Percentiles rank a stretch among this genome's conserved stretches.
Evolutionary conservation across 2,888 invertebrate species (phyloP).

Genomic region (Lycocerus yunnanus): DNA sequence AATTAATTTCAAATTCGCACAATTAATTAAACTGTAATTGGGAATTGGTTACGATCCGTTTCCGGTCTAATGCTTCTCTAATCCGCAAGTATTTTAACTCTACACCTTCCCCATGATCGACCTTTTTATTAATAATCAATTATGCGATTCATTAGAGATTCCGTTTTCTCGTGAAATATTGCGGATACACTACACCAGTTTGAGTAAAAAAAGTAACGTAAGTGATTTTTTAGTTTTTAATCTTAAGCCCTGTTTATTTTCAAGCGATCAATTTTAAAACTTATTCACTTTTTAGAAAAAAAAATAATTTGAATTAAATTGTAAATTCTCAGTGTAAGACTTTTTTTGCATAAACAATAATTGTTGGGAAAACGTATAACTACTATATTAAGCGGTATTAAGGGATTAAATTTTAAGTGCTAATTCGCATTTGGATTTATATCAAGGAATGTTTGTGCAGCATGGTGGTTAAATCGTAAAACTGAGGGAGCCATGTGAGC

Average conservation of each 20-base stretch:
- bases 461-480: not conserved
- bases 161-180: not conserved
- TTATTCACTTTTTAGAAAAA: too few relatives aligned
- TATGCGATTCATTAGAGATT: slow-evolving; percentile 25
- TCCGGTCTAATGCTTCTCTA: slow-evolving; percentile 19
- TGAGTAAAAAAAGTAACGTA: too few relatives aligned
- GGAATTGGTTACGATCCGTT: slow-evolving; percentile 9
- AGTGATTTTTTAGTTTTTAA: too few relatives aligned
- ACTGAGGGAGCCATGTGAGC: not conserved
- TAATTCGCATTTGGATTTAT: not conserved
- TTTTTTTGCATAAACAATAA: not conserved
- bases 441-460: not conserved
- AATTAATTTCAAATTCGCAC: slow-evolving; percentile 13
- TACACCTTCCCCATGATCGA: slow-evolving; percentile 22
- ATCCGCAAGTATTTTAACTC: slow-evolving; percentile 25
- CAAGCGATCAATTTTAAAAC: too few relatives aligned
- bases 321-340: not conserved
- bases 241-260: too few relatives aligned
- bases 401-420: not conserved
- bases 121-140: slow-evolving; percentile 33
- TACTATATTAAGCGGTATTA: not conserved
- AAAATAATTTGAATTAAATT: not conserved
- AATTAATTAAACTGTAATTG: slow-evolving; percentile 25
- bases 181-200: not conserved
- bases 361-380: not conserved